Evolutionary conservation across 2,113 vertebrate genomes (phyloP).

Genomic region (Chloroceryle aenea): DNA sequence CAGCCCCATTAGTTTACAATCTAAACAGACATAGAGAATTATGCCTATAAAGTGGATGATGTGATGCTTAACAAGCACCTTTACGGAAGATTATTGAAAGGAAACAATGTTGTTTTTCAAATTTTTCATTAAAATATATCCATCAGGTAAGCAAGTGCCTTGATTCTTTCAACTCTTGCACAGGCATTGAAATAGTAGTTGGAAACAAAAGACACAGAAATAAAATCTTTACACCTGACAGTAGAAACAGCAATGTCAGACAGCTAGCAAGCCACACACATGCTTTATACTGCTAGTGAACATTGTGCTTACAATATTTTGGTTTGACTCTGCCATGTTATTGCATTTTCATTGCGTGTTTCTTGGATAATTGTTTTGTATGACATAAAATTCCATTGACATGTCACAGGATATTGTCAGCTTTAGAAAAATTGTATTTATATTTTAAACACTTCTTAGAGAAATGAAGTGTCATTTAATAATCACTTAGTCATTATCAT

Average conservation of each 20-base stretch:
- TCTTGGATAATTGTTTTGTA: neutral
- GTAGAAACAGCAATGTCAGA: neutral
- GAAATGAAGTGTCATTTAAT: conserved; percentile 18
- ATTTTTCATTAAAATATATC: neutral
- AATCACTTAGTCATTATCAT: neutral
- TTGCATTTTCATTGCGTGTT: neutral
- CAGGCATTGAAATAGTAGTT: neutral
- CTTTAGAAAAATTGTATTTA: neutral
- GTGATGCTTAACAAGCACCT: neutral
- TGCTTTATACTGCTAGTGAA: neutral
- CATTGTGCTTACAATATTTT: neutral
- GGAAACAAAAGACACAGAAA: neutral
- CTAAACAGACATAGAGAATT: neutral
- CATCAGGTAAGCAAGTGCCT: neutral
- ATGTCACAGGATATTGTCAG: neutral
- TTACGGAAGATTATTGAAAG: neutral
- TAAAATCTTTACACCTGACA: neutral
- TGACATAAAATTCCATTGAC: neutral
- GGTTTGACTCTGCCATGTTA: neutral
- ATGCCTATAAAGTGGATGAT: neutral
- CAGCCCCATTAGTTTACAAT: neutral
- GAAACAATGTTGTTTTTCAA: neutral
- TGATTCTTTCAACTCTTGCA: neutral
- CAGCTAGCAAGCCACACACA: neutral
- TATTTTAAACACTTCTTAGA: neutral